Percentiles rank a stretch among this genome's conserved stretches.
Conservation (phyloP, 2,797 vertebrate genomes). For the Amblyopsis hoosieri region DNA sequence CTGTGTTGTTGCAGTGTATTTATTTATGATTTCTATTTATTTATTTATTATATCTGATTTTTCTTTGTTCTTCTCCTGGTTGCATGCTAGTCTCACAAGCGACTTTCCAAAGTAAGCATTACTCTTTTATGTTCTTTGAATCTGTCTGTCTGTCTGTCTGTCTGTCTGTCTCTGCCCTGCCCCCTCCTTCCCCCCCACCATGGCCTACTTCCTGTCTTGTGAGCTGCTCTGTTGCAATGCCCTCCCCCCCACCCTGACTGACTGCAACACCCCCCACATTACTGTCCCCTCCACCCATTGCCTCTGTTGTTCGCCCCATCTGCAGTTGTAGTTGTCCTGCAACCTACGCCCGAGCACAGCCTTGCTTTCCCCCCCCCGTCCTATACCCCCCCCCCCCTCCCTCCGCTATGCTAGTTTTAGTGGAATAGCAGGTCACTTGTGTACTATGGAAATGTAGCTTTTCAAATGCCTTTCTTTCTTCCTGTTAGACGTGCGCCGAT, state of each 20-base stretch:
- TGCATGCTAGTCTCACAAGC: slow-evolving; percentile 98
- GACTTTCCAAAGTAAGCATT: slow-evolving; percentile 99
- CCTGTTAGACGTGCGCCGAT: no score
- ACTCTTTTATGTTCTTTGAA: slow-evolving; percentile 79
- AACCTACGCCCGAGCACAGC: slow-evolving; percentile 28
- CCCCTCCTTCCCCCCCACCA: slow-evolving; percentile 26
- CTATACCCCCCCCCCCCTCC: neutral
- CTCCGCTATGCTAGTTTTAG: slow-evolving; percentile 7
- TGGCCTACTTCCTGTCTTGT: slow-evolving; percentile 61
- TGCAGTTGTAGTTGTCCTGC: slow-evolving; percentile 53
- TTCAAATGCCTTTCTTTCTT: neutral
- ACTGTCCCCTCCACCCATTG: slow-evolving; percentile 38
- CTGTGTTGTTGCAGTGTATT: slow-evolving; percentile 63
- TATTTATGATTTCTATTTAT: slow-evolving; percentile 66
- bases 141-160: slow-evolving; percentile 49
- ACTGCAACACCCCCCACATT: slow-evolving; percentile 24
- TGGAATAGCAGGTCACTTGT: slow-evolving; percentile 28
- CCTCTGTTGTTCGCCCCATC: slow-evolving; percentile 47
- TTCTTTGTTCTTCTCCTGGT: slow-evolving; percentile 88
- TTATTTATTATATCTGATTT: slow-evolving; percentile 84
- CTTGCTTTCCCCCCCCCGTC: neutral
- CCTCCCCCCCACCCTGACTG: slow-evolving; percentile 9
- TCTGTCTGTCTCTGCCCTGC: slow-evolving; percentile 30
- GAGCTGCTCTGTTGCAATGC: slow-evolving; percentile 56
- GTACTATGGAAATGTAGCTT: neutral